A percentile compares a stretch with the other conserved stretches of the same genome.
Conservation (phyloP, 1,140 invertebrate genomes). For the Potamilus streckersoni region DNA sequence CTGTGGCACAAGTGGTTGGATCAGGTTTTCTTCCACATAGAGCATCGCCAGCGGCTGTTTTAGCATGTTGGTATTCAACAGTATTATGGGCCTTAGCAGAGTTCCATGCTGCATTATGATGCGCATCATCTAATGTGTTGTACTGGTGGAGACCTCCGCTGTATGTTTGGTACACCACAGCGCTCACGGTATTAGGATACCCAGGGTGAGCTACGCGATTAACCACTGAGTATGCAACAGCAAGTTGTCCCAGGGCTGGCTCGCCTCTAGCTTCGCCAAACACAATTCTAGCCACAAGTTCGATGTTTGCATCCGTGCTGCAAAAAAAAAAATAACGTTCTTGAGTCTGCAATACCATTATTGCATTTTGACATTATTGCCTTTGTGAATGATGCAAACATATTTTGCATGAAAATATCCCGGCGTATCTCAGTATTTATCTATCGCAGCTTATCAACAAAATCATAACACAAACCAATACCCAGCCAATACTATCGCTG, state of each 20-base stretch:
- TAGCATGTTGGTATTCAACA: background rate
- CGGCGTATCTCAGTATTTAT: too few species aligned
- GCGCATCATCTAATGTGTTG: background rate
- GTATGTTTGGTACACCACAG: background rate
- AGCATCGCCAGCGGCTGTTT: background rate
- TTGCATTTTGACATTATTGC: too few species aligned
- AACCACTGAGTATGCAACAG: constrained; percentile 10
- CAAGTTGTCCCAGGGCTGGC: constrained; percentile 4
- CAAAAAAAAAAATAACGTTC: background rate
- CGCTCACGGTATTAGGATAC: constrained; percentile 1
- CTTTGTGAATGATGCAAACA: too few species aligned
- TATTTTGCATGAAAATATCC: too few species aligned
- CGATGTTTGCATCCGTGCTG: background rate
- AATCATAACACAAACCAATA: too few species aligned
- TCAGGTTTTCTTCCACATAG: background rate
- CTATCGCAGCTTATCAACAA: too few species aligned
- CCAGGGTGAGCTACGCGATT: background rate
- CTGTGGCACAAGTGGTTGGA: constrained; percentile 3
- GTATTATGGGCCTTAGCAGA: background rate
- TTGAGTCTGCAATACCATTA: too few species aligned
- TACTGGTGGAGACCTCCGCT: background rate
- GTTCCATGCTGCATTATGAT: background rate
- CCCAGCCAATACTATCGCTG: too few species aligned
- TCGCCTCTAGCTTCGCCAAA: constrained; percentile 10
- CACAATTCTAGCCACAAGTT: constrained; percentile 8